A percentile compares a stretch with the other conserved stretches of the same genome.
Evolutionary conservation across 37 sponge, comb jelly and placozoan genomes (phyloP).

Genomic region (Amphimedon queenslandica): DNA sequence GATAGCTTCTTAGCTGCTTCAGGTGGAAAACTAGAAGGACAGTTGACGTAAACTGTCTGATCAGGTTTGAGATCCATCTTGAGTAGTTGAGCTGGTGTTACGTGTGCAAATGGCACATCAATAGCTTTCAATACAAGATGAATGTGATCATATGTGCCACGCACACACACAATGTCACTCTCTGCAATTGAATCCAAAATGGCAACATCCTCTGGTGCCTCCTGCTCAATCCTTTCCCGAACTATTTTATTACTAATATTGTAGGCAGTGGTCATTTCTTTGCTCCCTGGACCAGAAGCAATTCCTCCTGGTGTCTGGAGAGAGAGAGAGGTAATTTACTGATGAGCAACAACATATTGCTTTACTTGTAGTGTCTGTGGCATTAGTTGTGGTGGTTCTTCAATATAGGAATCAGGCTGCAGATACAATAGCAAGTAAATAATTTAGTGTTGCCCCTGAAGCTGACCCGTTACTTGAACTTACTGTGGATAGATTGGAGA

Average conservation of each 20-base stretch:
- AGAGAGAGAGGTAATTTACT: not conserved
- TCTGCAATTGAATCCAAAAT: conserved; percentile 55
- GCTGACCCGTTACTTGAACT: not conserved
- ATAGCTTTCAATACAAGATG: conserved; percentile 65
- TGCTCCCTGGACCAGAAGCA: conserved; percentile 21
- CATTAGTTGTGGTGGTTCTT: not conserved
- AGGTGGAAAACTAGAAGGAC: conserved; percentile 47
- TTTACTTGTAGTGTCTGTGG: not conserved
- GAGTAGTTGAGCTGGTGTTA: conserved; percentile 20
- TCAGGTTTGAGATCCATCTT: conserved; percentile 63
- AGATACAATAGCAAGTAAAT: not conserved
- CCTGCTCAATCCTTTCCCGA: conserved; percentile 46
- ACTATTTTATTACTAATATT: conserved; percentile 48
- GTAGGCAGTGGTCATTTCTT: conserved; percentile 70
- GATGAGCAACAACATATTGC: not conserved
- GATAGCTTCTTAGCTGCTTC: conserved; percentile 46
- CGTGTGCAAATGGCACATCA: conserved; percentile 46
- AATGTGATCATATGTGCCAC: conserved; percentile 79
- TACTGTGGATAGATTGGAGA: not conserved
- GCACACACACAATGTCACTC: conserved; percentile 63
- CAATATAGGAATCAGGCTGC: not conserved
- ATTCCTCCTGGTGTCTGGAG: not conserved
- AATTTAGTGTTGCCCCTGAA: not conserved
- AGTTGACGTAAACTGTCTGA: conserved; percentile 79
- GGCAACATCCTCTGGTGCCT: conserved; percentile 59